phyloP scores from a whole-genome alignment of 1,140 invertebrate species.

The Euschistus heros region DNA sequence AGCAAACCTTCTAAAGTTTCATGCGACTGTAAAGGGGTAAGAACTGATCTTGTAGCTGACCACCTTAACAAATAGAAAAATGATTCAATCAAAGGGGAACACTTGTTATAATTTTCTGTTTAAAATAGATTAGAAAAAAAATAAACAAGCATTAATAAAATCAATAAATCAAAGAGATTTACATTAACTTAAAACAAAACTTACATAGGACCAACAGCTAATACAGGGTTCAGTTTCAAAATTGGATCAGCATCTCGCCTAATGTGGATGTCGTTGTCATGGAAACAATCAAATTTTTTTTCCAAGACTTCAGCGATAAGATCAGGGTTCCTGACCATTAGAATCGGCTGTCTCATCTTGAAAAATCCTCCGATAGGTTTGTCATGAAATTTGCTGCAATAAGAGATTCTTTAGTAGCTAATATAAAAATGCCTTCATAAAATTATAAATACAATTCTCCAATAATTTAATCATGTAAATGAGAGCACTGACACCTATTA shows the following conservation, averaged over 20 bases:
- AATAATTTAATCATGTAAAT: too few species aligned
- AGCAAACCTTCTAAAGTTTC: slow-evolving; percentile 7
- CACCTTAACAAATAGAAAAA: neutral
- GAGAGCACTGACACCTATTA: too few species aligned
- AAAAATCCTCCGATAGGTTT: slow-evolving; percentile 33
- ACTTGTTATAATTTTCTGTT: neutral
- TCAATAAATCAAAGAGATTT: too few species aligned
- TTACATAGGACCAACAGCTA: slow-evolving; percentile 21
- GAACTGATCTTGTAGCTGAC: slow-evolving; percentile 9
- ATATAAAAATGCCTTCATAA: too few species aligned
- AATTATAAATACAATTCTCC: too few species aligned
- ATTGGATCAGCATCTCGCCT: slow-evolving; percentile 18
- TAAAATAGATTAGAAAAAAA: neutral
- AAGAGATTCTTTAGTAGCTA: too few species aligned
- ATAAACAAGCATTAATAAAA: neutral
- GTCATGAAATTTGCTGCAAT: slow-evolving; percentile 24
- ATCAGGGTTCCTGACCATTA: slow-evolving; percentile 44
- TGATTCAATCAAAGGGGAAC: neutral
- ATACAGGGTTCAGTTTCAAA: slow-evolving; percentile 24
- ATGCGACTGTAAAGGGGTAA: slow-evolving; percentile 1
- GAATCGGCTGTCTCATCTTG: slow-evolving; percentile 37
- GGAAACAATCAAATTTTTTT: slow-evolving; percentile 45
- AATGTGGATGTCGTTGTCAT: slow-evolving; percentile 32
- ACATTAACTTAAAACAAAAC: neutral
- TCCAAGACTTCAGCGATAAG: slow-evolving; percentile 46